Evolutionary conservation across 2,113 vertebrate genomes (phyloP).

Genomic region (Pantherophis guttatus): DNA sequence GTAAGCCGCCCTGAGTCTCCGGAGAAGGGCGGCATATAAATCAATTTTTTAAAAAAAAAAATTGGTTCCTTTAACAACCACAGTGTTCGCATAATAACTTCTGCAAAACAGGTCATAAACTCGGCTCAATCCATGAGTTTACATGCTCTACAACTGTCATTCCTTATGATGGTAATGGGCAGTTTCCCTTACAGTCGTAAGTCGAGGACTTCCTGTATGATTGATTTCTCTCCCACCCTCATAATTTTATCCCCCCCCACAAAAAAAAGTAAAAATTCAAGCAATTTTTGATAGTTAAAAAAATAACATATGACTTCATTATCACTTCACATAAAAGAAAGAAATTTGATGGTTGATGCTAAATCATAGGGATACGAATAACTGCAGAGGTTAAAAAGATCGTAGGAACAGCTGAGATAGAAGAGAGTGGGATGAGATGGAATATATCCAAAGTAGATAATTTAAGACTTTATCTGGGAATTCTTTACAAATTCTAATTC

Average conservation of each 20-base stretch:
- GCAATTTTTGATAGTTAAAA: not conserved
- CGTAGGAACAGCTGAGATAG: not conserved
- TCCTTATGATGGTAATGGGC: not conserved
- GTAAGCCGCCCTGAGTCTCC: too few relatives aligned
- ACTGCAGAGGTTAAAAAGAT: not conserved
- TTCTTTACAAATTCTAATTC: not conserved
- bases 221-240: not conserved
- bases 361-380: not conserved
- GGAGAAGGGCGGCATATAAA: too few relatives aligned
- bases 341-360: not conserved
- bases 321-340: not conserved
- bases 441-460: not conserved
- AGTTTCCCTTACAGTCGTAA: not conserved
- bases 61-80: not conserved
- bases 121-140: not conserved
- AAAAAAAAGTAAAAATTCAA: not conserved
- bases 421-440: not conserved
- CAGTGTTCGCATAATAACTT: not conserved
- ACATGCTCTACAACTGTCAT: not conserved
- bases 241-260: not conserved
- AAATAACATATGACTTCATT: not conserved
- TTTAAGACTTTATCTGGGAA: not conserved
- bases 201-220: not conserved
- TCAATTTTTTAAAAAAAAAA: too few relatives aligned
- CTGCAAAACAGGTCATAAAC: not conserved